Base-by-base conservation (phyloP, 2,888 invertebrate genomes). In the Trichopria drosophilae region DNA sequence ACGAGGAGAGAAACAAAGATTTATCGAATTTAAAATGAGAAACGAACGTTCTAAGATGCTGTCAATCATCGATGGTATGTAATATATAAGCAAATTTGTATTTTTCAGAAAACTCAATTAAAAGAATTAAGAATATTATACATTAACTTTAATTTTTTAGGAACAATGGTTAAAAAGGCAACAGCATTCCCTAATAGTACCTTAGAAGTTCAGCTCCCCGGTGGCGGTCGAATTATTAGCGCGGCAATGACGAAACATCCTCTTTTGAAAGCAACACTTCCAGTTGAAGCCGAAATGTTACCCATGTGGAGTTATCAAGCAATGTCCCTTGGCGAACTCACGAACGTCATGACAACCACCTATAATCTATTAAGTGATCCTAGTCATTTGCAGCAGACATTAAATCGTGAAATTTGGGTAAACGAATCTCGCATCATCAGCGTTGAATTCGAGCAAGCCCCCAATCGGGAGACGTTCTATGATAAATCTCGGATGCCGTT, bases 361-460 rank as follows among this genome's bases (percentile, higher is more conserved):
- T 92, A 90, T 69, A 87, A 86, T 60, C 77, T 92, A 32, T 88
- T 90, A 0, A 92, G 91, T 3, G 92, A 92, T 70, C 90, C 90
- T 1, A 82, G 90, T 55, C 90, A 89, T 69, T 86, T 87, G 1
- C 90, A 91, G 65, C 90, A 91, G 74, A 91, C 90, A 1, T 76
- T 92, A 2, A 89, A 88, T 66, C 81, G 88, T 12, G 89, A 89
- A 72, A 87, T 89, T 61, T 71, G 92, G 90, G 92, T 96, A 4
- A 97, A 97, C 73, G 88, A 90, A 58, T 87, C 90, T 4, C 84
- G 92, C 64, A 86, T 94, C 1, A 80, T 97, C 24, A 92, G 93
- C 12, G 87, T 96, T 40, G 93, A 95, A 75, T 95, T 93, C 68
- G 93, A 97, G 71, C 91, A 94, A 71, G 89, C 89, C 55, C 88